Conservation (phyloP, 2,113 vertebrate genomes). For the Pteronura brasiliensis region DNA sequence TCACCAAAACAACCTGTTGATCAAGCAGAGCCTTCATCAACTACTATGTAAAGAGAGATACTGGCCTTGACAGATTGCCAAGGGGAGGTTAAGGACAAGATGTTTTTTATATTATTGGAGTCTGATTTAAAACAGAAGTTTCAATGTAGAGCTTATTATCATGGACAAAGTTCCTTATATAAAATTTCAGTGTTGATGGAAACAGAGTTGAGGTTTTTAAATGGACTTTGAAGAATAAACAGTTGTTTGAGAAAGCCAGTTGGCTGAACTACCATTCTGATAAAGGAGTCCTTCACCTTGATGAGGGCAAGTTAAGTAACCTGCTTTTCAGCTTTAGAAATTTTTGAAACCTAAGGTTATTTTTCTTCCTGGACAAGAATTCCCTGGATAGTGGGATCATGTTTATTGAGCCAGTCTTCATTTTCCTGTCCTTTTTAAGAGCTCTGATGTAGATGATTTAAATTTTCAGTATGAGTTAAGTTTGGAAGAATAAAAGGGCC, state of each 20-base stretch:
- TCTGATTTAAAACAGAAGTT: not conserved
- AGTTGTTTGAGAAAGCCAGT: not conserved
- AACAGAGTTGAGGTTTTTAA: not conserved
- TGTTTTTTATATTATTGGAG: not conserved
- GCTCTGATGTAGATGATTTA: not conserved
- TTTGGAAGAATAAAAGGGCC: not conserved
- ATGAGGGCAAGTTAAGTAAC: not conserved
- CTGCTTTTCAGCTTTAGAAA: not conserved
- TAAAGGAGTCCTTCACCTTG: not conserved
- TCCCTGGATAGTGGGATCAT: not conserved
- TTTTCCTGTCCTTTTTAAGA: not conserved
- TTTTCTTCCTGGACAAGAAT: not conserved
- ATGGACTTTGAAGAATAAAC: not conserved
- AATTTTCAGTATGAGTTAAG: not conserved
- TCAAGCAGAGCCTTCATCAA: not conserved
- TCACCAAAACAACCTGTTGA: not conserved
- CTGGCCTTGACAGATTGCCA: not conserved
- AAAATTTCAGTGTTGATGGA: not conserved
- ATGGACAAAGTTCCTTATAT: not conserved
- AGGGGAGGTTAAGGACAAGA: not conserved
- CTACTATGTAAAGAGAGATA: not conserved
- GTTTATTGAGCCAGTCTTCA: not conserved
- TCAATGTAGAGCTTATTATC: not conserved
- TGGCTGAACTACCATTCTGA: not conserved
- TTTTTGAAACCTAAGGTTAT: not conserved